Percentiles rank a stretch among this genome's conserved stretches.
Evolutionary conservation across 2,888 invertebrate genomes (phyloP).

Genomic region (Stenodema calcarata): DNA sequence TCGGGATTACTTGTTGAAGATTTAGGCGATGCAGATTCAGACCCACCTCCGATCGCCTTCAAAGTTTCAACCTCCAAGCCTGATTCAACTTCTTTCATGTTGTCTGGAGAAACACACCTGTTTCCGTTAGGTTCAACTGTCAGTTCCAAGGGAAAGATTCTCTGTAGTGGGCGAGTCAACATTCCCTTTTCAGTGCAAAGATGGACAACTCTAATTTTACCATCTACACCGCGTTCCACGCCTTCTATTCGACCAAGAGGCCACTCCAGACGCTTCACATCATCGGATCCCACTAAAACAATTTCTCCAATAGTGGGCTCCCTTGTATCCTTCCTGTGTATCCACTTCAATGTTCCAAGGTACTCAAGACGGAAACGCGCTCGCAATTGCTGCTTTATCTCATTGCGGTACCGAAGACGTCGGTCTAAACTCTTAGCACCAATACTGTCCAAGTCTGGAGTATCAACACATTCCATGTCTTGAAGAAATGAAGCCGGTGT

Average conservation of each 20-base stretch:
- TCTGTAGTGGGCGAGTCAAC: neutral
- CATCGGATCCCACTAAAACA: neutral
- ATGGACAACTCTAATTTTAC: no score
- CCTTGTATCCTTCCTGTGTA: neutral
- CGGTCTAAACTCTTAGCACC: neutral
- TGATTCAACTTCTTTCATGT: no score
- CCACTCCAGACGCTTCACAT: neutral
- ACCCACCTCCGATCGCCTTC: no score
- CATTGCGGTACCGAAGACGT: neutral
- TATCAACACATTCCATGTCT: no score
- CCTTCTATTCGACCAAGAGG: neutral
- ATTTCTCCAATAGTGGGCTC: neutral
- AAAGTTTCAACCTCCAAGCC: no score
- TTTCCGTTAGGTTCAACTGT: neutral
- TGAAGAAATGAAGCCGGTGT: slow-evolving; percentile 43
- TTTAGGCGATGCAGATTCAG: no score
- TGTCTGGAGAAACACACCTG: no score
- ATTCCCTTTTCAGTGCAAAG: no score
- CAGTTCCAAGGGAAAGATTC: neutral
- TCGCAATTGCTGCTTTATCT: neutral
- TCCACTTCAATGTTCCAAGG: neutral
- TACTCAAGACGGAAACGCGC: neutral
- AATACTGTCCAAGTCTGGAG: neutral
- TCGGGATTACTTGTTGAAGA: no score
- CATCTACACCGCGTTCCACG: neutral